These are phyloP conservation scores for Etheostoma nigrum DNA, from an alignment of 2,797 vertebrate genomes.

Conservation along the genomic window DNA sequence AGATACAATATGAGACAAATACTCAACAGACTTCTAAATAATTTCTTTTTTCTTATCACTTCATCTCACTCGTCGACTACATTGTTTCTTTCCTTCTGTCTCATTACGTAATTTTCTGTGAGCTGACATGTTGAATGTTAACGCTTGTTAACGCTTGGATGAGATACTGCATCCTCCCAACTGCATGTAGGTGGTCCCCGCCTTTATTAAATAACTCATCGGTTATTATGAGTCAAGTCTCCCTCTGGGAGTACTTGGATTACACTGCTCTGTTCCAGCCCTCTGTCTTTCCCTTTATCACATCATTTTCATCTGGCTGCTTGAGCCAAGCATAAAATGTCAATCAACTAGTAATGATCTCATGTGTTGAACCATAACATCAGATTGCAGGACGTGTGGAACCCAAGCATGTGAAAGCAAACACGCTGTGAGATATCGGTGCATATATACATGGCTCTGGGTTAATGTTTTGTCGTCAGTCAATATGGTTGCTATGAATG, in stretches of 20 bases:
- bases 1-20: too few species aligned
- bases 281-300: constrained; percentile 35
- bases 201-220: constrained; percentile 32
- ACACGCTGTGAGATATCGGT: constrained; percentile 34
- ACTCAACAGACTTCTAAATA: too few species aligned
- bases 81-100: too few species aligned
- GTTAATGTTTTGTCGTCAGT: constrained; percentile 6
- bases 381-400: constrained; percentile 8
- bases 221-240: constrained; percentile 27
- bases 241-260: constrained; percentile 30
- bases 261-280: constrained; percentile 9
- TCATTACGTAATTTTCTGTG: too few species aligned
- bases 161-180: constrained; percentile 12
- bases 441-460: neutral
- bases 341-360: constrained; percentile 53
- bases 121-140: neutral
- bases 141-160: constrained; percentile 5
- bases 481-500: constrained; percentile 25
- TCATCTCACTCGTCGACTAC: too few species aligned
- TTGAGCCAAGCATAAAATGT: constrained; percentile 28
- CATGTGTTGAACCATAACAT: constrained; percentile 49
- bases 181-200: constrained; percentile 31
- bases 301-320: constrained; percentile 24
- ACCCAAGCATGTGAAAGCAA: constrained; percentile 33
- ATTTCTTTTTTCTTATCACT: too few species aligned